Base-by-base conservation (phyloP, 2,113 vertebrate species). In the Cariama cristata region DNA sequence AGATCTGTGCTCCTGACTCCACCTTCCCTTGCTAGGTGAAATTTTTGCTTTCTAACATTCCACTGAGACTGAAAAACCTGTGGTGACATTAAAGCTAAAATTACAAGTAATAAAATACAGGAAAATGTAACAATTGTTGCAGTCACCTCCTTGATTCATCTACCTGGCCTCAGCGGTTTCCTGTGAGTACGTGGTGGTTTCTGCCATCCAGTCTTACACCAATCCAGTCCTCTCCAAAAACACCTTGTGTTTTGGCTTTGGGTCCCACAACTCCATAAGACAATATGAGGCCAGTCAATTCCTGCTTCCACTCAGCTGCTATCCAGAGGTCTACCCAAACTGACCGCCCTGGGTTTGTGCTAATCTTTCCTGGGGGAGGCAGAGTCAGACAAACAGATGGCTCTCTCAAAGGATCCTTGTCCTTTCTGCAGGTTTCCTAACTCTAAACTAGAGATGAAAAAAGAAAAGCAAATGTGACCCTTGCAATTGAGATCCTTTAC, bases 401-500 rank as follows among this genome's bases (percentile, higher is more conserved):
- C 5, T 68, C 66, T 71, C 80, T 93, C 94, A 89, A 79, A 95
- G 56, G 91, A 72, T 79, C 80, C 69, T 60, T 75, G 58, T 86
- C 93, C 79, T 93, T 93, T 66, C 77, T 42, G 49, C 74, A 91
- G 69, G 49, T 75, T 94, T 90, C 32, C 89, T 73, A 72, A 45
- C 84, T 84, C 86, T 56, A 42, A 86, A 84, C 38, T 6, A 69
- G 74, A 68, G 62, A 89, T 15, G 66, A 38, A 67, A 85, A 87
- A 79, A 91, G 50, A 0, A 0, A 77, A 88, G 87, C 77, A 82
- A 94, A 94, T 13, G 62, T 89, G 93, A 96, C 94, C 88, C 83
- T 72, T 87, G 89, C 94, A 87, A 81, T 55, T 94, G 88, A 88
- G 88, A 93, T 77, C 72, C 62, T 92, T 83, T 85, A 67, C 77